phyloP scores from a whole-genome alignment of 2,888 invertebrate genomes.

The Phania funesta region DNA sequence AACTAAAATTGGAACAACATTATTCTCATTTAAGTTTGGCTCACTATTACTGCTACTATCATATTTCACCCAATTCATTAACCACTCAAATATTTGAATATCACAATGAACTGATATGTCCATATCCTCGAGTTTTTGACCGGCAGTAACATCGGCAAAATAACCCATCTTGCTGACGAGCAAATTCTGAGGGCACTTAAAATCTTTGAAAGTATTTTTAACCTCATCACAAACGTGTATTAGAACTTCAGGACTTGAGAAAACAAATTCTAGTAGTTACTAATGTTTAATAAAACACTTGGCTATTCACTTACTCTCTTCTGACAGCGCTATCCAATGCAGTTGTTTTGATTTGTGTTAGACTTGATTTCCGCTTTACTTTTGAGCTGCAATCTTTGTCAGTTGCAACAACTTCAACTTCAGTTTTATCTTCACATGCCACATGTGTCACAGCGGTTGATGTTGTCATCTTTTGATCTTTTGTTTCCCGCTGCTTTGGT shows the following conservation, averaged over 20 bases:
- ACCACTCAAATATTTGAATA: slow-evolving; percentile 96
- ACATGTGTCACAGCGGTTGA: neutral
- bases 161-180: slow-evolving; percentile 96
- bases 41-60: slow-evolving; percentile 51
- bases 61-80: slow-evolving; percentile 96
- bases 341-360: slow-evolving; percentile 46
- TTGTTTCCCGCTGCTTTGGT: slow-evolving; percentile 47
- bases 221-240: slow-evolving; percentile 98
- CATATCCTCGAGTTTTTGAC: slow-evolving; percentile 92
- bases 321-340: slow-evolving; percentile 66
- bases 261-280: neutral
- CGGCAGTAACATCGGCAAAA: slow-evolving; percentile 93
- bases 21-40: slow-evolving; percentile 88
- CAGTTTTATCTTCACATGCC: neutral
- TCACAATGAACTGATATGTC: slow-evolving; percentile 99
- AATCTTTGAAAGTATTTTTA: slow-evolving; percentile 93
- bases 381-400: slow-evolving; percentile 35
- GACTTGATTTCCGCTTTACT: slow-evolving; percentile 13
- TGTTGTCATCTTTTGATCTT: neutral
- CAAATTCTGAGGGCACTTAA: slow-evolving; percentile 91
- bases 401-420: slow-evolving; percentile 43
- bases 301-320: slow-evolving; percentile 70
- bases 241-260: slow-evolving; percentile 88
- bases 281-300: neutral
- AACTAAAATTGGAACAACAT: slow-evolving; percentile 95